A percentile compares a stretch with the other conserved stretches of the same genome.
phyloP scores from a whole-genome alignment of 2,113 vertebrate genomes.

The Anguilla japonica region DNA sequence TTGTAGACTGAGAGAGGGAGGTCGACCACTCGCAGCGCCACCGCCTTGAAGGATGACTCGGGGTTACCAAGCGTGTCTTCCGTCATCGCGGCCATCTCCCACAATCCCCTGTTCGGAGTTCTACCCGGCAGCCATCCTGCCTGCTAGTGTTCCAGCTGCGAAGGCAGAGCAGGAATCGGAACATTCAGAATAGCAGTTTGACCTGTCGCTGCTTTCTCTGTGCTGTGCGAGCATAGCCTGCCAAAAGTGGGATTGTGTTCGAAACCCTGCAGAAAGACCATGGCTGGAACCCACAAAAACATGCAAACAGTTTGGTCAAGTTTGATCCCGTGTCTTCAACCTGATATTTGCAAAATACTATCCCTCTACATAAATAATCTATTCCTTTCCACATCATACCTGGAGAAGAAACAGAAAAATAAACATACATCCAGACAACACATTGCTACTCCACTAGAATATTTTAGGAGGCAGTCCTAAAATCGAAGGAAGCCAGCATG shows the following conservation, averaged over 20 bases:
- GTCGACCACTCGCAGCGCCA: constrained; percentile 75
- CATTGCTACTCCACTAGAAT: neutral
- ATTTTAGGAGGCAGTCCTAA: neutral
- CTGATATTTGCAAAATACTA: neutral
- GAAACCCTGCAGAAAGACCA: no score
- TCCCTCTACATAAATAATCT: neutral
- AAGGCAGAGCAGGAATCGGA: constrained; percentile 26
- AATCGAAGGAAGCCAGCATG: neutral
- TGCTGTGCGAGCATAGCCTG: neutral
- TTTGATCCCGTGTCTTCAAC: neutral
- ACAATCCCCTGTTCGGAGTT: constrained; percentile 55
- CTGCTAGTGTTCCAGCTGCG: constrained; percentile 33
- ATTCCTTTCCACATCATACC: neutral
- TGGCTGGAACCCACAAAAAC: neutral
- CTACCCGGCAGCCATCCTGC: constrained; percentile 28
- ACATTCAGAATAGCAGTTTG: neutral
- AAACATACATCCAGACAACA: no score
- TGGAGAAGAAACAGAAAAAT: neutral
- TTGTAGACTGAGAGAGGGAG: constrained; percentile 81
- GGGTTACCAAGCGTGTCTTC: constrained; percentile 73
- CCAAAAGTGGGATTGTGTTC: neutral
- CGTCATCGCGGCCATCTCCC: constrained; percentile 77
- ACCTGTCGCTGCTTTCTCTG: neutral
- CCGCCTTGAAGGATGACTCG: constrained; percentile 74
- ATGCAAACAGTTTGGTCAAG: neutral